Conservation (phyloP, 2,888 invertebrate genomes). For the Rhogogaster chlorosoma region DNA sequence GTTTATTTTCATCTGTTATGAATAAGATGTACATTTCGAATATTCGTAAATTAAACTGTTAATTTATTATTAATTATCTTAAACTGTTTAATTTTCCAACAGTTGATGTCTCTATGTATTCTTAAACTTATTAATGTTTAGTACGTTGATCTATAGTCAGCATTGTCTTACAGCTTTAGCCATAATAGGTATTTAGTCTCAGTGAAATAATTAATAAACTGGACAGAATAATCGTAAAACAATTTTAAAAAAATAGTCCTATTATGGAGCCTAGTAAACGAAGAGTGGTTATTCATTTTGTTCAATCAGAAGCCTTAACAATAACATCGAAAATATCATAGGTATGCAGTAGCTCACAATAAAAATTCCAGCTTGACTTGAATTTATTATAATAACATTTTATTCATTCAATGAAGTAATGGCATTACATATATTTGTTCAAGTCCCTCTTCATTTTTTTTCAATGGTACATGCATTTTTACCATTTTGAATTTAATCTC, state of each 20-base stretch:
- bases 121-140: neutral
- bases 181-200: neutral
- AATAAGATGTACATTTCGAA: neutral
- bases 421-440: neutral
- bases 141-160: neutral
- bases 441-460: neutral
- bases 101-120: neutral
- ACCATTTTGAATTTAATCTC: conserved; percentile 1
- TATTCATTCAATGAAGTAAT: neutral
- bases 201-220: neutral
- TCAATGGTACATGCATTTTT: neutral
- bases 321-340: neutral
- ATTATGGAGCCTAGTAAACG: neutral
- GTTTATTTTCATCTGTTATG: neutral
- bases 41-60: too few species aligned
- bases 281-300: neutral
- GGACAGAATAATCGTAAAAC: neutral
- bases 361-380: neutral
- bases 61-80: neutral
- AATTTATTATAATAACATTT: neutral
- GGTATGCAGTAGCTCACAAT: neutral
- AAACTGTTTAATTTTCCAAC: neutral
- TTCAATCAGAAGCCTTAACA: neutral
- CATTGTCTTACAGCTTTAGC: neutral
- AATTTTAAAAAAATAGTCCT: neutral